A percentile compares a stretch with the other conserved stretches of the same genome.
phyloP scores from a whole-genome alignment of 2,113 vertebrate species.

The Ginglymostoma cirratum region DNA sequence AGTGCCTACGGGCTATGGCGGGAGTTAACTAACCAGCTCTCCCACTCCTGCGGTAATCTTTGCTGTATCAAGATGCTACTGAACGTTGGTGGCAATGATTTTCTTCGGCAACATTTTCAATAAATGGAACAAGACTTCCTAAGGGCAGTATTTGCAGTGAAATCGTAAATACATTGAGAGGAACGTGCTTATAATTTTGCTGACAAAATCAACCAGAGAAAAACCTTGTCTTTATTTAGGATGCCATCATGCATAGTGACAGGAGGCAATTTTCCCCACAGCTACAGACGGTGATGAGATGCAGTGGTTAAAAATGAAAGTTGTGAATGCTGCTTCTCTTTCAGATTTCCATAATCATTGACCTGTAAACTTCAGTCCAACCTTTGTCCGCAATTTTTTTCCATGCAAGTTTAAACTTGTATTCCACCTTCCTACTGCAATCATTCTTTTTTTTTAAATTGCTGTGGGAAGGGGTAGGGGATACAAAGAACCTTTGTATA shows the following conservation, averaged over 20 bases:
- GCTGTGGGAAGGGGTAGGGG: background rate
- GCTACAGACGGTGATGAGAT: background rate
- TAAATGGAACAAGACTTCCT: constrained; percentile 20
- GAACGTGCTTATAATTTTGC: background rate
- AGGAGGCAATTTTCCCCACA: background rate
- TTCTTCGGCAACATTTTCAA: background rate
- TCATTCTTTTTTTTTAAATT: background rate
- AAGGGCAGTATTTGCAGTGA: background rate
- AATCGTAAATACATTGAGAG: background rate
- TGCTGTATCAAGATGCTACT: background rate
- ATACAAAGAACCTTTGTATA: background rate
- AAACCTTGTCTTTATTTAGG: background rate
- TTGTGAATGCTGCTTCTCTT: background rate
- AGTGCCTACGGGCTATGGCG: background rate
- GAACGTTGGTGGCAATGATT: background rate
- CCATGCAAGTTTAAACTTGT: background rate
- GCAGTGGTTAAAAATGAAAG: background rate
- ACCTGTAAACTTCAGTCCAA: background rate
- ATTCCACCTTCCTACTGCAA: background rate
- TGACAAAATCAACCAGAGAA: background rate
- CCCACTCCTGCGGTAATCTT: background rate
- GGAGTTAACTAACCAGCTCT: background rate
- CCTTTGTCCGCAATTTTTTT: background rate
- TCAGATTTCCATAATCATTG: background rate
- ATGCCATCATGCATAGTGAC: background rate